Base-by-base conservation (phyloP, 2,888 invertebrate species). In the Helleia helle region DNA sequence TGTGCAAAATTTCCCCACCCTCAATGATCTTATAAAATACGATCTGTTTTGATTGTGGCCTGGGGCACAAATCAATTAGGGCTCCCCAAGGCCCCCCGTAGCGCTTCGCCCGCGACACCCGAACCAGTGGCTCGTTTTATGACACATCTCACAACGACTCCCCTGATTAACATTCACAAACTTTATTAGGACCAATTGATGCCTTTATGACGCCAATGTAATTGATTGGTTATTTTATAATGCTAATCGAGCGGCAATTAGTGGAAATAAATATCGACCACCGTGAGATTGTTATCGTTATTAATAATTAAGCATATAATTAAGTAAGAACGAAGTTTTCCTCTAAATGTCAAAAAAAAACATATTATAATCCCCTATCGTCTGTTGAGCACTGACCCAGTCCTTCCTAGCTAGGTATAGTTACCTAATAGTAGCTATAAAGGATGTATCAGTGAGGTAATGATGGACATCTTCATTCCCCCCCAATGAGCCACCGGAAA, bases 1-100 rank as follows among this genome's bases (percentile, higher is more conserved):
- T n/a, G n/a, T n/a, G 12, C 2, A 12, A 29, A 29, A 29, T 12
- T 13, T 29, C 56, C 55, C 52, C 53, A 48, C 54, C 59, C 73
- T 64, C 60, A 51, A 65, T 59, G 72, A 79, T 83, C 84, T 83
- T 84, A 81, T 84, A 84, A 84, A 84, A 81, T 83, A 83, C 84
- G 85, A 85, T 84, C 84, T 85, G 85, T 86, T 86, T 86, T 86
- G 84, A 85, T 84, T 86, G 83, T 84, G 81, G 85, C 86, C 85
- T 74, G 77, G 81, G 85, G 85, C 85, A 81, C 85, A 83, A 83
- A 85, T 84, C 86, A 84, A 85, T 84, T 84, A 86, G 83, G 75
- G 60, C 65, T 61, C 77, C 65, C 73, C 65, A 52, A 49, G 71
- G 65, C 67, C 73, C 61, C 76, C 74, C 66, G 71, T 59, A 58